Percentiles rank a stretch among this genome's conserved stretches.
These are phyloP conservation scores for Lycia hirtaria DNA, from an alignment of 2,888 invertebrate species.

Conservation along the genomic window DNA sequence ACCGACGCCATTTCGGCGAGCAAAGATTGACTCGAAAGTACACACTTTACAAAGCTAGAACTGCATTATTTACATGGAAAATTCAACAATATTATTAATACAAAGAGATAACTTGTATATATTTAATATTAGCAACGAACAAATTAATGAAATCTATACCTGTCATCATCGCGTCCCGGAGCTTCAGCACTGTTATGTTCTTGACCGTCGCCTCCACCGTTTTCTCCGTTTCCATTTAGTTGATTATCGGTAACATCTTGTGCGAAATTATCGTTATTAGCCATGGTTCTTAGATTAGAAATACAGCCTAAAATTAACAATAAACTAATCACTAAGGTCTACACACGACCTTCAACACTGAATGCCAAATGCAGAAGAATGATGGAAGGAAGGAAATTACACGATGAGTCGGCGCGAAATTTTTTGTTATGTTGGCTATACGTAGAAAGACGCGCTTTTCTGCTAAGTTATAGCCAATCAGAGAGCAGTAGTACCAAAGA, in stretches of 20 bases:
- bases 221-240: slow-evolving; percentile 86
- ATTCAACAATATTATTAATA: slow-evolving; percentile 11
- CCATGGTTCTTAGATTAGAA: slow-evolving; percentile 81
- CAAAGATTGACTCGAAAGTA: slow-evolving; percentile 58
- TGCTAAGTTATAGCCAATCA: slow-evolving; percentile 59
- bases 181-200: slow-evolving; percentile 91
- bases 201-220: slow-evolving; percentile 88
- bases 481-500: slow-evolving; percentile 45
- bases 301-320: slow-evolving; percentile 84
- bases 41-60: slow-evolving; percentile 57
- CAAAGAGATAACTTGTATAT: not conserved
- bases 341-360: slow-evolving; percentile 80
- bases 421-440: slow-evolving; percentile 59
- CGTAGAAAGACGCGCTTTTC: slow-evolving; percentile 58
- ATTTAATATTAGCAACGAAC: not conserved
- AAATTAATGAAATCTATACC: slow-evolving; percentile 72
- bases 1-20: slow-evolving; percentile 79
- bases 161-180: slow-evolving; percentile 92
- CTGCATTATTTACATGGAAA: slow-evolving; percentile 17
- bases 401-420: slow-evolving; percentile 71
- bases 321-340: slow-evolving; percentile 79
- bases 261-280: slow-evolving; percentile 92
- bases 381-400: slow-evolving; percentile 58
- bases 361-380: slow-evolving; percentile 84
- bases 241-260: slow-evolving; percentile 91